Conservation (phyloP, 2,113 vertebrate species). For the Sterna hirundo region DNA sequence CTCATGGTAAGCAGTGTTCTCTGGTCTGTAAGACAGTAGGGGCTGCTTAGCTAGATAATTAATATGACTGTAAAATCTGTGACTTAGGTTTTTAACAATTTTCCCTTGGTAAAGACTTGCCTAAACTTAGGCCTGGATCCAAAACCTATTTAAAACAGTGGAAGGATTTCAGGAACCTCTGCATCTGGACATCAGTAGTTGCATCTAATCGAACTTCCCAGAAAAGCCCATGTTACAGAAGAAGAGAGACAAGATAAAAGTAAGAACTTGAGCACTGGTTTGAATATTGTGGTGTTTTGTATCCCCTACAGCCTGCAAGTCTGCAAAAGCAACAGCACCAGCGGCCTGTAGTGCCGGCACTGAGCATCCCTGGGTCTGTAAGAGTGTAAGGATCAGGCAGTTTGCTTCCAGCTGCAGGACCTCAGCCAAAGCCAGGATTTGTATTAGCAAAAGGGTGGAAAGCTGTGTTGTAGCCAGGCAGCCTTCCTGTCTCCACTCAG, state of each 20-base stretch:
- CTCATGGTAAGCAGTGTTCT: constrained; percentile 48
- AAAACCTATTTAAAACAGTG: not conserved
- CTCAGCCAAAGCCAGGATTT: not conserved
- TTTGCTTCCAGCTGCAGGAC: not conserved
- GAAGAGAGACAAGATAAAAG: not conserved
- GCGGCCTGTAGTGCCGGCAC: not conserved
- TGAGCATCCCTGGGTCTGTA: not conserved
- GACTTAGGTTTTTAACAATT: constrained; percentile 20
- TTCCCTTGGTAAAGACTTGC: constrained; percentile 25
- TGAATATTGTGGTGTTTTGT: not conserved
- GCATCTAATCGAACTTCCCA: not conserved
- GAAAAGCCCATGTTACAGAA: not conserved
- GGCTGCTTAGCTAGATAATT: constrained; percentile 44
- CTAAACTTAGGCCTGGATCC: not conserved
- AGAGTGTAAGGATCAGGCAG: not conserved
- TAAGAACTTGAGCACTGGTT: not conserved
- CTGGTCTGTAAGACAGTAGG: constrained; percentile 7
- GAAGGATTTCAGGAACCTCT: constrained; percentile 31
- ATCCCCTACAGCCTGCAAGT: not conserved
- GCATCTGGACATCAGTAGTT: not conserved
- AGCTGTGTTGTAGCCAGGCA: not conserved
- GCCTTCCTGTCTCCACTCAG: not conserved
- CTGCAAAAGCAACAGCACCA: not conserved
- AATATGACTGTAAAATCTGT: constrained; percentile 32
- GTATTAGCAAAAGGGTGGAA: not conserved